These are phyloP conservation scores for Plusia festucae DNA, from an alignment of 2,888 invertebrate species.

Conservation along the genomic window DNA sequence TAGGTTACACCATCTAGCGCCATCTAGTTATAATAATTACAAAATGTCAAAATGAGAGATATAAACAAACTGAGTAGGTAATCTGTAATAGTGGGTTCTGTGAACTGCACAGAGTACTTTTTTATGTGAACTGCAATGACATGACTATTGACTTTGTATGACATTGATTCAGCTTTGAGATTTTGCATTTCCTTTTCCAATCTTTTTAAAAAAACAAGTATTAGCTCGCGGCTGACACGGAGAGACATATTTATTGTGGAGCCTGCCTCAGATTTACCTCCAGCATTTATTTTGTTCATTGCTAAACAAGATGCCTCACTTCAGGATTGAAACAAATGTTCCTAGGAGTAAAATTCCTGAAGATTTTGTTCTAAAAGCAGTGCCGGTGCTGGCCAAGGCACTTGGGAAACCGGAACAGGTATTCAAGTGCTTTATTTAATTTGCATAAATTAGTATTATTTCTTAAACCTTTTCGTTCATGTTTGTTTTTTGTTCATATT, in stretches of 20 bases:
- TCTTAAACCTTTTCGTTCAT: no score
- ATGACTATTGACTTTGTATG: conserved; percentile 46
- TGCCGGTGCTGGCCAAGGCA: conserved; percentile 88
- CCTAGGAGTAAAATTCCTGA: conserved; percentile 88
- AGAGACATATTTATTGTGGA: background rate
- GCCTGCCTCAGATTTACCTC: no score
- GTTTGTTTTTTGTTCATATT: no score
- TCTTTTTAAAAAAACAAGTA: background rate
- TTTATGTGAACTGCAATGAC: background rate
- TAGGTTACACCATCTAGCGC: background rate
- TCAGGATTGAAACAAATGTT: conserved; percentile 91
- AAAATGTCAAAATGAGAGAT: no score
- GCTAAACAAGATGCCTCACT: conserved; percentile 88
- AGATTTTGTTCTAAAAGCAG: conserved; percentile 88
- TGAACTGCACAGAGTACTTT: no score
- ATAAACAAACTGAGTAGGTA: no score
- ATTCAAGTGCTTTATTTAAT: no score
- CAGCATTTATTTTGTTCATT: background rate
- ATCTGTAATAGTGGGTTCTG: no score
- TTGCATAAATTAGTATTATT: no score
- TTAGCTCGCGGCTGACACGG: background rate
- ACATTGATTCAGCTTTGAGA: conserved; percentile 24
- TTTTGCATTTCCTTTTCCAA: background rate
- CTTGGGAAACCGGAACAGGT: conserved; percentile 91
- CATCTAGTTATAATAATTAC: background rate